Evolutionary conservation across 2,888 invertebrate genomes (phyloP).

Genomic region (Netelia melanura): DNA sequence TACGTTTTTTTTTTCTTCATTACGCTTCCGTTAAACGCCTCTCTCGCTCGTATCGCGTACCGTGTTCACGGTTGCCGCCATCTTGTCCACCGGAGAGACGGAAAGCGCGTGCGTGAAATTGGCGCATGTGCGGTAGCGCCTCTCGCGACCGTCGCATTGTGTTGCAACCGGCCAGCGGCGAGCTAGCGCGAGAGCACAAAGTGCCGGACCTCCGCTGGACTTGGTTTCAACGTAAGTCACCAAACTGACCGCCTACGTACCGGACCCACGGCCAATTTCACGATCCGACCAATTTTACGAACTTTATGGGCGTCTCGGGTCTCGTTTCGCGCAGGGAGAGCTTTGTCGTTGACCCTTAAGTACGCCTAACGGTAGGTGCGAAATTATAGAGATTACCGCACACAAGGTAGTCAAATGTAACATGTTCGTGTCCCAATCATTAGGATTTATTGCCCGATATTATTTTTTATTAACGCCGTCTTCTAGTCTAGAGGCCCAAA

Average conservation of each 20-base stretch:
- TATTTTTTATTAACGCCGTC: no score
- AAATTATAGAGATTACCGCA: conserved; percentile 18
- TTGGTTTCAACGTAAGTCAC: conserved; percentile 51
- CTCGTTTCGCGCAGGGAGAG: conserved; percentile 30
- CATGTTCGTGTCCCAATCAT: no score
- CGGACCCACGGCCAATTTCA: conserved; percentile 75
- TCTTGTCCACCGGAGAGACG: conserved; percentile 13
- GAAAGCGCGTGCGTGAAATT: conserved; percentile 7
- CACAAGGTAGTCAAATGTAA: neutral
- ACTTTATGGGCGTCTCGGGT: conserved; percentile 61
- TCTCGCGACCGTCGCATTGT: conserved; percentile 13
- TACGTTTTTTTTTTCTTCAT: conserved; percentile 3
- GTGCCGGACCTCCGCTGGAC: conserved; percentile 30
- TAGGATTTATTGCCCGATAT: no score
- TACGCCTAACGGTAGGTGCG: neutral
- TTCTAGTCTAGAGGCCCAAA: no score
- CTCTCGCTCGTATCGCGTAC: neutral
- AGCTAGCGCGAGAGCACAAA: conserved; percentile 13
- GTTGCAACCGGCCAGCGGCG: neutral
- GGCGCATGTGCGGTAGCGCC: neutral
- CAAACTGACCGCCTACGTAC: conserved; percentile 70
- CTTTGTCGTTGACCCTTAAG: conserved; percentile 60
- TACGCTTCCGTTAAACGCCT: conserved; percentile 38
- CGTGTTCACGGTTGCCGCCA: neutral
- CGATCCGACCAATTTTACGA: conserved; percentile 74